Base-by-base conservation (phyloP, 2,797 vertebrate genomes). In the Hemibagrus guttatus region DNA sequence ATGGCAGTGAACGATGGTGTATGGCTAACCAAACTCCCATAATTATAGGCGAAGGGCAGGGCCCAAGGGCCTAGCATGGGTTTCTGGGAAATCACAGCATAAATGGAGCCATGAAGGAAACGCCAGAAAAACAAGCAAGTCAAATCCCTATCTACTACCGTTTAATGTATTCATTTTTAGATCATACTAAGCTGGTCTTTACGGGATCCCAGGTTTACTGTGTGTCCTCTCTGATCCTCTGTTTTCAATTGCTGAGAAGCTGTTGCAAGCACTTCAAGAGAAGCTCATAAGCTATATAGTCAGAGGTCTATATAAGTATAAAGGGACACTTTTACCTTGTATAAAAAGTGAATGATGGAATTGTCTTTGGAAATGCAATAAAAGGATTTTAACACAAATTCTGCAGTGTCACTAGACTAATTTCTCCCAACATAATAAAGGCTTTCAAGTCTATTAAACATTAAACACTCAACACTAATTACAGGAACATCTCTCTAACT, bases 11-110 rank as follows among this genome's bases (percentile, higher is more conserved):
- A 82, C 84, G 87, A 90, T 91, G 88, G 89, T 88, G 69, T 90
- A 87, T 89, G 91, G 90, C 86, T 88, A 84, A 88, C 89, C 90
- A 90, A 89, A 69, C 87, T 90, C 74, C 84, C 68, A 69, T 91
- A 91, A 91, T 91, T 90, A 92, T 83, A 92, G 90, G 86, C 81
- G 80, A 81, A 85, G 84, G 84, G 75, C 58, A 35, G 86, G 56
- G 84, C 87, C 89, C 83, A 84, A 39, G 88, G 84, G 86, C 83
- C 86, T 61, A 85, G 88, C 89, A 87, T 84, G 84, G 82, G 72
- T 87, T 92, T 92, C 90, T 89, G 91, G 90, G 89, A 92, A 92
- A 91, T 88, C 83, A 75, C 86, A 89, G 74, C 76, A 83, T 90
- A 90, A 84, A 90, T 88, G 88, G 83, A 72, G 71, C 86, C 63